phyloP scores from a whole-genome alignment of 2,113 vertebrate genomes.

The Spilogale gracilis region DNA sequence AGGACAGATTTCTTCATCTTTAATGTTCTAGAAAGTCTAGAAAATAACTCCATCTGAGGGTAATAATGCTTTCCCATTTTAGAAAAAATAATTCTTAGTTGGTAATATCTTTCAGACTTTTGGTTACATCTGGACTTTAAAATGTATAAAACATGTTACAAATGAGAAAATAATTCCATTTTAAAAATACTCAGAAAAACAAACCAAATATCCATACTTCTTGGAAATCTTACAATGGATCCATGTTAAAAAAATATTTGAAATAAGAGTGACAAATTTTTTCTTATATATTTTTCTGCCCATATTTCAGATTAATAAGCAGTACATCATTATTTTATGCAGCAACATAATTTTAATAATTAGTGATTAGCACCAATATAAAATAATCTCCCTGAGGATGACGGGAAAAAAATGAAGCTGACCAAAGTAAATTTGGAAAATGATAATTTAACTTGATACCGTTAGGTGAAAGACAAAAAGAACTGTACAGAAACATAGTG shows the following conservation, averaged over 20 bases:
- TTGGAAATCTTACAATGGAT: constrained; percentile 39
- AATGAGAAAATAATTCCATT: constrained; percentile 54
- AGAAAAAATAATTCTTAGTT: background rate
- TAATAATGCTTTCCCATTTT: background rate
- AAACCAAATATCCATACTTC: constrained; percentile 56
- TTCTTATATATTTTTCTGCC: constrained; percentile 73
- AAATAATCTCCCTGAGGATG: background rate
- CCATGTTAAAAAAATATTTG: background rate
- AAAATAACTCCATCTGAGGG: background rate
- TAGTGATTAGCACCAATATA: constrained; percentile 78
- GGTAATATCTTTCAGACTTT: background rate
- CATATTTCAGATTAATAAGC: constrained; percentile 76
- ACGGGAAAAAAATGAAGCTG: background rate
- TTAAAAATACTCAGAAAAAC: background rate
- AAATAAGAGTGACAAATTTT: constrained; percentile 69
- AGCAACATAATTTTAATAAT: constrained; percentile 83
- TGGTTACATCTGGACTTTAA: background rate
- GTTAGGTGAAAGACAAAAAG: background rate
- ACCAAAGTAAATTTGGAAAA: background rate
- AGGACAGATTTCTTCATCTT: background rate
- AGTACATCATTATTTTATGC: constrained; percentile 83
- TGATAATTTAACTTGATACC: background rate
- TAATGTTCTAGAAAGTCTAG: background rate
- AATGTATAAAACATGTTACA: background rate
- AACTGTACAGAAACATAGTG: background rate